phyloP scores from a whole-genome alignment of 2,113 vertebrate species.

The Hydrochoerus hydrochaeris region DNA sequence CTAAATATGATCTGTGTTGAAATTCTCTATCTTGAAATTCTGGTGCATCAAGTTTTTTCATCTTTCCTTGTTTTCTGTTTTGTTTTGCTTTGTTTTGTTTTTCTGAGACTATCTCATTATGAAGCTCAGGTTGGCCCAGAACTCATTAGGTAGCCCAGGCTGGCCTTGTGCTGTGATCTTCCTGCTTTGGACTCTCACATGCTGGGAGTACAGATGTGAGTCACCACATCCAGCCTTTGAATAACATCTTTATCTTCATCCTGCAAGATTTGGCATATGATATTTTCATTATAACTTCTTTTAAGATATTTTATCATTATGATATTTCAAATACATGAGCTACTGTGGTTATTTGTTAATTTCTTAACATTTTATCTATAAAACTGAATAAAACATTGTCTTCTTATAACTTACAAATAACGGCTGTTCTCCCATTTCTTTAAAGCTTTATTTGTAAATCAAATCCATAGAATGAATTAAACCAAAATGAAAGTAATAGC shows the following conservation, averaged over 20 bases:
- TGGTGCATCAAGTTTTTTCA: background rate
- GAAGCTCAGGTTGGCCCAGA: background rate
- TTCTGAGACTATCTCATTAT: background rate
- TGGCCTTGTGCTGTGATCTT: background rate
- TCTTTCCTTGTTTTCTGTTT: background rate
- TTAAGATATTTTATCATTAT: background rate
- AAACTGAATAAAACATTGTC: conserved; percentile 22
- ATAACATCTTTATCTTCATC: background rate
- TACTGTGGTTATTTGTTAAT: background rate
- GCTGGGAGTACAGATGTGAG: background rate
- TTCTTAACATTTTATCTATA: background rate
- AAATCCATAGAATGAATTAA: background rate
- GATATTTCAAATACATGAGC: background rate
- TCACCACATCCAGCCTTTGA: background rate
- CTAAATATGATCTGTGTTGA: background rate
- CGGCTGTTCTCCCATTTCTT: background rate
- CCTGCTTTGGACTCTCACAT: background rate
- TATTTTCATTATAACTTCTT: background rate
- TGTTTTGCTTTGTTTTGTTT: background rate
- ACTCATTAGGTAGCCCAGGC: background rate
- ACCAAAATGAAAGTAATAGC: conserved; percentile 21
- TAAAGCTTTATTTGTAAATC: conserved; percentile 9
- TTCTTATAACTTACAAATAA: conserved; percentile 32
- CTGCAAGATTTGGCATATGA: background rate
- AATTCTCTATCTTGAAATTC: background rate